Conservation (phyloP, 2,888 invertebrate species). For the Polydesmus complanatus region DNA sequence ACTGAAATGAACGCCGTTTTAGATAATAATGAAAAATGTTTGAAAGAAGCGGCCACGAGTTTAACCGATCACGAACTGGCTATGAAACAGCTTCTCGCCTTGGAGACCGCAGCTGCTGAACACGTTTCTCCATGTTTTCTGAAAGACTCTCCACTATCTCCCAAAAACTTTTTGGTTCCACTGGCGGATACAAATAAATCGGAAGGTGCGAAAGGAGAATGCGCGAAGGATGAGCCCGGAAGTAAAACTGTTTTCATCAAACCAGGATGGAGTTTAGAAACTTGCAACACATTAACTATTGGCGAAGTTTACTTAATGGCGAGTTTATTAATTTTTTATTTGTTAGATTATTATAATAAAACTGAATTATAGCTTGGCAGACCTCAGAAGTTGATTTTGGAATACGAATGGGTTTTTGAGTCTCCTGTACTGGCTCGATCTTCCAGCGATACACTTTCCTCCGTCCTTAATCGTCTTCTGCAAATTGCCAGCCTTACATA, state of each 20-base stretch:
- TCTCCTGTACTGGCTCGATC: slow-evolving; percentile 15
- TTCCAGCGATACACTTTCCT: not conserved
- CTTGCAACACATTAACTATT: slow-evolving; percentile 64
- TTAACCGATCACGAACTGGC: slow-evolving; percentile 15
- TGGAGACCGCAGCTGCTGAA: slow-evolving; percentile 11
- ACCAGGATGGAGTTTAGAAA: slow-evolving; percentile 63
- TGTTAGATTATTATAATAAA: no score
- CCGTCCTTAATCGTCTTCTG: slow-evolving; percentile 9
- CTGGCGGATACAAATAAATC: not conserved
- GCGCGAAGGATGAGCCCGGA: not conserved
- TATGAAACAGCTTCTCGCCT: slow-evolving; percentile 14
- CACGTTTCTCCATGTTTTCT: slow-evolving; percentile 1
- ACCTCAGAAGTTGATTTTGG: slow-evolving; percentile 31
- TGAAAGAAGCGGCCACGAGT: not conserved
- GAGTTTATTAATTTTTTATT: slow-evolving; percentile 15
- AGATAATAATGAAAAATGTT: slow-evolving; percentile 2
- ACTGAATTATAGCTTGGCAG: slow-evolving; percentile 30
- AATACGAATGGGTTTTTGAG: slow-evolving; percentile 33
- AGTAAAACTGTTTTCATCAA: slow-evolving; percentile 28
- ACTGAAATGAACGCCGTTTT: not conserved
- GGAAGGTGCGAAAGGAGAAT: not conserved
- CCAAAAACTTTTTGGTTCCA: not conserved
- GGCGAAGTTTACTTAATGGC: slow-evolving; percentile 85
- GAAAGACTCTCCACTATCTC: not conserved
- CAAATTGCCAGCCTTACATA: slow-evolving; percentile 11